Base-by-base conservation (phyloP, 2,888 invertebrate species). In the Napeogenes inachia region DNA sequence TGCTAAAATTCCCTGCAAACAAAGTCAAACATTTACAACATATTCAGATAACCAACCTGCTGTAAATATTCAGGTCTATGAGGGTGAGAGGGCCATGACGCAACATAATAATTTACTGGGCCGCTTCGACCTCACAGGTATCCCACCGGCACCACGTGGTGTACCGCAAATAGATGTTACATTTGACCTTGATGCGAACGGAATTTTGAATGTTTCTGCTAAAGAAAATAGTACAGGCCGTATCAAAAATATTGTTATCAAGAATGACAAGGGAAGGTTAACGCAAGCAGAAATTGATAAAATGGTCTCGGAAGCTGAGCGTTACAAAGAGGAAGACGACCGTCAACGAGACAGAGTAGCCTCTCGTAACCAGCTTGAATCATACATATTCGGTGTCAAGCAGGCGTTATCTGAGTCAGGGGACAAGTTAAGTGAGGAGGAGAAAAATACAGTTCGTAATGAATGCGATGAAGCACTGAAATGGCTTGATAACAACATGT, bases 181-280 rank as follows among this genome's bases (percentile, higher is more conserved):
- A 30, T 95, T 95, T 77, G 94, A 95, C 75, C 79, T 95, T 68
- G 95, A 95, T 75, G 94, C 94, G 12, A 95, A 95, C 78, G 95
- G 95, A 21, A 95, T 96, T 69, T 84, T 96, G 63, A 96, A 96
- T 79, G 97, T 97, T 0, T 93, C 95, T 0, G 97, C 97, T n/a
- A 92, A 94, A 68, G 93, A 93, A 68, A 92, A 92, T 78, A 91
- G 92, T 71, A 92, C 92, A 0, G 93, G 92, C 32, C 94, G 94
- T 69, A 93, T 92, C 59, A 94, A 93, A 79, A 94, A 94, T 75
- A 96, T 96, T 65, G 94, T 94, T 47, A 97, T 96, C 71, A 95
- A 94, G 77, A 96, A 96, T 82, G 95, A 96, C 84, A 95, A 94
- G 75, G 95, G 96, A 0, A 91, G 96, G 4, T 85, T 96, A 57